phyloP scores from a whole-genome alignment of 2,797 vertebrate genomes.

The Microcaecilia unicolor region DNA sequence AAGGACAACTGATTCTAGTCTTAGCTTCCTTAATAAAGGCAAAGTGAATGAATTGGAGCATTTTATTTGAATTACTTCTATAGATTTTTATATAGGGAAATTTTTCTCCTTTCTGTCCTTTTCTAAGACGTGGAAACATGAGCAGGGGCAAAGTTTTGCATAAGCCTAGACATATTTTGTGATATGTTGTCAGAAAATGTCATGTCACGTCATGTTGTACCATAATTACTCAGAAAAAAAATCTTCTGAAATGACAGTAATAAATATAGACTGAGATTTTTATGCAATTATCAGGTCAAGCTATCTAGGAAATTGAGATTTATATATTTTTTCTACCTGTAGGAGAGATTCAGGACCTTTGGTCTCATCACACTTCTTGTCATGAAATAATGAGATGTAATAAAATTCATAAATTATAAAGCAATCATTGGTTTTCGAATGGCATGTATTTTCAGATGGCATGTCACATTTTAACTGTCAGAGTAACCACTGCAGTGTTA shows the following conservation, averaged over 20 bases:
- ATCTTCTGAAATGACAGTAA: background rate
- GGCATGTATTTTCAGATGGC: conserved; percentile 1
- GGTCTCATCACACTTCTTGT: conserved; percentile 5
- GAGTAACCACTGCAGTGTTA: background rate
- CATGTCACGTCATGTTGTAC: too few species aligned
- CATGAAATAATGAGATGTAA: conserved; percentile 18
- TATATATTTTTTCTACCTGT: conserved; percentile 1
- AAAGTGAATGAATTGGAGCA: too few species aligned
- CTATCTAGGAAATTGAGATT: background rate
- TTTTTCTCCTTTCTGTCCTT: too few species aligned
- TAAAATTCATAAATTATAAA: conserved; percentile 32
- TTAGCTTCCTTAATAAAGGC: too few species aligned
- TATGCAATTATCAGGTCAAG: background rate
- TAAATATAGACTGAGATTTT: background rate
- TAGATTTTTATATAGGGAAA: too few species aligned
- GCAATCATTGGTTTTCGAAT: conserved; percentile 2
- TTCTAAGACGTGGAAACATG: too few species aligned
- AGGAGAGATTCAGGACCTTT: conserved; percentile 15
- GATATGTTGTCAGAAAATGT: too few species aligned
- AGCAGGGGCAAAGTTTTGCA: too few species aligned
- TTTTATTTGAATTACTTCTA: too few species aligned
- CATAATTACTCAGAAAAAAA: background rate
- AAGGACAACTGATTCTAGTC: too few species aligned
- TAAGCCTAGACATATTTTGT: too few species aligned
- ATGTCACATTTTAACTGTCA: background rate